Conservation (phyloP, 2,888 invertebrate genomes). For the Adelphocoris suturalis region DNA sequence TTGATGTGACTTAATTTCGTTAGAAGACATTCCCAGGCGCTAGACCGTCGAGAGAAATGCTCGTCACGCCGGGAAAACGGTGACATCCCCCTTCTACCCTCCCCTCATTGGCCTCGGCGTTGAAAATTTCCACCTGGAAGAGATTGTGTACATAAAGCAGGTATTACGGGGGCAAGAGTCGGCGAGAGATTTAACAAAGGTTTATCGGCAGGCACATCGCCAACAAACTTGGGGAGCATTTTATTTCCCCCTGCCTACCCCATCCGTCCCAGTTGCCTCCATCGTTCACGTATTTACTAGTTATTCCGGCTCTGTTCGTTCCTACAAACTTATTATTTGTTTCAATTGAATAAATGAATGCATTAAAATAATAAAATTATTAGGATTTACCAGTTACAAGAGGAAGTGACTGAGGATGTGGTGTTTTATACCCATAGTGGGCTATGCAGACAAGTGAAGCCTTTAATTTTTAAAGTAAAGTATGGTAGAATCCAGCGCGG, state of each 20-base stretch:
- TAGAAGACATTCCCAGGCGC: background rate
- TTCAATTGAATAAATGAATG: slow-evolving; percentile 6
- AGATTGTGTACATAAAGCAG: slow-evolving; percentile 9
- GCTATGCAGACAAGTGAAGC: too few relatives aligned
- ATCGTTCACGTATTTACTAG: background rate
- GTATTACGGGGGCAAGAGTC: background rate
- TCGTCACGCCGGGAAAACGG: background rate
- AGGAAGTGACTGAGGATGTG: too few relatives aligned
- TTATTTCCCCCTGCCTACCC: background rate
- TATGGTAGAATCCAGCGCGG: too few relatives aligned
- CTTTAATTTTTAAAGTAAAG: too few relatives aligned
- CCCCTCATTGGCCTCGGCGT: background rate
- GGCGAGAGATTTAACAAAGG: background rate
- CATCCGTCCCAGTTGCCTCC: background rate
- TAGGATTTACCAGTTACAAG: too few relatives aligned
- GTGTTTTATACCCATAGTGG: too few relatives aligned
- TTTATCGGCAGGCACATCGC: slow-evolving; percentile 9
- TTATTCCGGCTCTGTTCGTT: background rate
- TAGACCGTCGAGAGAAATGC: slow-evolving; percentile 28
- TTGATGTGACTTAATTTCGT: slow-evolving; percentile 29
- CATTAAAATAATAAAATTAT: background rate
- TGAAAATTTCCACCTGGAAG: slow-evolving; percentile 10
- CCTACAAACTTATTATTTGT: background rate
- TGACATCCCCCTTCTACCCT: background rate
- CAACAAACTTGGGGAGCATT: slow-evolving; percentile 13